Percentiles rank a stretch among this genome's conserved stretches.
These are phyloP conservation scores for Hylia prasina DNA, from an alignment of 2,113 vertebrate species.

Conservation along the genomic window DNA sequence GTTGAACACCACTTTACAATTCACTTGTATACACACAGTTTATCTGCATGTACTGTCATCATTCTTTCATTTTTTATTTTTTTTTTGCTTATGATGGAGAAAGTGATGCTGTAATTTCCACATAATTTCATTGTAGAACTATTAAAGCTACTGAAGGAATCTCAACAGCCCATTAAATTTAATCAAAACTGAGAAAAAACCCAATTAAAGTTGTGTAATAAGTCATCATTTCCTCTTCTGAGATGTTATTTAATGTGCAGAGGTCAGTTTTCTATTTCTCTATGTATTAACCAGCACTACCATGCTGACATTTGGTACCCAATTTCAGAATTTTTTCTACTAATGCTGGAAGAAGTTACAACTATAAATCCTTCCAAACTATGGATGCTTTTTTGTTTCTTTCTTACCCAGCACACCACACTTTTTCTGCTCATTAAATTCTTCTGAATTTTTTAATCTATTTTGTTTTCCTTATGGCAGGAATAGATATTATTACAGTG, in stretches of 20 bases:
- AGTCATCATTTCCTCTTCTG: background rate
- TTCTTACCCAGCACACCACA: background rate
- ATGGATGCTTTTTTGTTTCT: background rate
- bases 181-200: background rate
- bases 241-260: background rate
- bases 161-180: background rate
- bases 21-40: background rate
- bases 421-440: background rate
- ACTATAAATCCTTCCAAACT: background rate
- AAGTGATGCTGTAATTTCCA: background rate
- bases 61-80: background rate
- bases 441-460: background rate
- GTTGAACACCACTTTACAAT: background rate
- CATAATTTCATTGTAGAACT: background rate
- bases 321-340: constrained; percentile 14
- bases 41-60: background rate
- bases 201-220: background rate
- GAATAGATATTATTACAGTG: background rate
- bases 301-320: background rate
- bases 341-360: background rate
- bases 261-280: background rate
- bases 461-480: background rate
- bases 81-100: background rate
- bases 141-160: background rate
- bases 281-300: background rate